phyloP scores from a whole-genome alignment of 1,140 invertebrate genomes.

The Drosophila seguyi region DNA sequence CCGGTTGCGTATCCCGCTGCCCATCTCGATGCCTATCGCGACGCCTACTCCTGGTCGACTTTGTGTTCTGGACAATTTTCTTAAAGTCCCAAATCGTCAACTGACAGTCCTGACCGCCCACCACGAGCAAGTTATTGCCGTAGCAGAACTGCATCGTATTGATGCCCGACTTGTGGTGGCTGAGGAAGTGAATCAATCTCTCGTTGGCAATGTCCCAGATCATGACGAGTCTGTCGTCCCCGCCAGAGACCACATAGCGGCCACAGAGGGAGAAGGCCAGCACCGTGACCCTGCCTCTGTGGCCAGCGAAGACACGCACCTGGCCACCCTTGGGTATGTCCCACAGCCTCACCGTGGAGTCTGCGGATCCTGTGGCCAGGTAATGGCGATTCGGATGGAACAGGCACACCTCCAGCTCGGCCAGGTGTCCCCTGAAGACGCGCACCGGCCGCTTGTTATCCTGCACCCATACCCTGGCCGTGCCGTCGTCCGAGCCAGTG shows the following conservation, averaged over 20 bases:
- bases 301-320: constrained; percentile 56
- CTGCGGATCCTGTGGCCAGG: constrained; percentile 60
- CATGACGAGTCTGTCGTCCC: constrained; percentile 37
- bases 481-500: constrained; percentile 51
- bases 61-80: constrained; percentile 21
- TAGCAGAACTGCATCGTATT: constrained; percentile 35
- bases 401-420: constrained; percentile 33
- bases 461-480: constrained; percentile 61
- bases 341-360: constrained; percentile 59
- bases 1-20: background rate
- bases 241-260: constrained; percentile 50
- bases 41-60: background rate
- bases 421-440: constrained; percentile 52
- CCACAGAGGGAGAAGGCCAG: constrained; percentile 55
- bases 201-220: constrained; percentile 50
- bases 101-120: constrained; percentile 46
- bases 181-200: constrained; percentile 17
- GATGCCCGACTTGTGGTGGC: constrained; percentile 31
- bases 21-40: too few species aligned
- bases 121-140: constrained; percentile 57
- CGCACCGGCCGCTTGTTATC: constrained; percentile 29
- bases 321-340: constrained; percentile 40
- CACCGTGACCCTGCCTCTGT: constrained; percentile 19
- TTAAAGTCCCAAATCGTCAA: constrained; percentile 63
- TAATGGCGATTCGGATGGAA: constrained; percentile 66